A percentile compares a stretch with the other conserved stretches of the same genome.
Evolutionary conservation across 64 coral and sea anemone species (phyloP).

Genomic region (Dendrophyllia cribrosa): DNA sequence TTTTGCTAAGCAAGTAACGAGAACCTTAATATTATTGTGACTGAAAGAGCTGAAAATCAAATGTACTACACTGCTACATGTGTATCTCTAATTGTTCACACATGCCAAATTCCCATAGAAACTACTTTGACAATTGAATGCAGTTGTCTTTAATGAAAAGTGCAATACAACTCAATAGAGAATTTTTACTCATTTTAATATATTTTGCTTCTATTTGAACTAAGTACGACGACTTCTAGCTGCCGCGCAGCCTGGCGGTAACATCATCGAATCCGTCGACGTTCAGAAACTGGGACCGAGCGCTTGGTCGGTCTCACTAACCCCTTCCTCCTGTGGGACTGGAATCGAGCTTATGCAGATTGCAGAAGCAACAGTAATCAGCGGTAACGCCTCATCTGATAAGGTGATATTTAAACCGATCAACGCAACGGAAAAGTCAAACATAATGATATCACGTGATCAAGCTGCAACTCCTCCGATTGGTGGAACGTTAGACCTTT

Average conservation of each 20-base stretch:
- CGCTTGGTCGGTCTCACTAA: conserved; percentile 57
- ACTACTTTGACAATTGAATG: too few species aligned
- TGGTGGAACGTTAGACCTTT: conserved; percentile 68
- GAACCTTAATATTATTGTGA: too few species aligned
- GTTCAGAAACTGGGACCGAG: conserved; percentile 49
- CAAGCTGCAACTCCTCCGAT: conserved; percentile 63
- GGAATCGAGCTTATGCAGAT: conserved; percentile 57
- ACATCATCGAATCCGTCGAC: conserved; percentile 63
- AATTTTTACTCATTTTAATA: not conserved
- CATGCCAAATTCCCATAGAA: too few species aligned
- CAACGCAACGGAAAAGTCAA: conserved; percentile 25
- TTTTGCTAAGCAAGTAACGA: too few species aligned
- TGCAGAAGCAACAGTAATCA: conserved; percentile 29
- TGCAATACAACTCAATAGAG: too few species aligned
- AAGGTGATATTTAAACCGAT: conserved; percentile 27
- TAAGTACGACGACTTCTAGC: conserved; percentile 38
- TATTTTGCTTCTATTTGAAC: not conserved
- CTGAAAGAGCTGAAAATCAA: too few species aligned
- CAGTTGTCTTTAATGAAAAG: too few species aligned
- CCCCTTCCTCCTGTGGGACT: conserved; percentile 71
- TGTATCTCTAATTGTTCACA: too few species aligned
- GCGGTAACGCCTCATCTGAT: conserved; percentile 48
- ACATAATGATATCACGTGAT: conserved; percentile 51
- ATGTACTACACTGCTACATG: too few species aligned
- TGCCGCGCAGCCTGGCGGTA: conserved; percentile 61